A percentile compares a stretch with the other conserved stretches of the same genome.
phyloP scores from a whole-genome alignment of 2,888 invertebrate genomes.

The Acanthopleura granulata region DNA sequence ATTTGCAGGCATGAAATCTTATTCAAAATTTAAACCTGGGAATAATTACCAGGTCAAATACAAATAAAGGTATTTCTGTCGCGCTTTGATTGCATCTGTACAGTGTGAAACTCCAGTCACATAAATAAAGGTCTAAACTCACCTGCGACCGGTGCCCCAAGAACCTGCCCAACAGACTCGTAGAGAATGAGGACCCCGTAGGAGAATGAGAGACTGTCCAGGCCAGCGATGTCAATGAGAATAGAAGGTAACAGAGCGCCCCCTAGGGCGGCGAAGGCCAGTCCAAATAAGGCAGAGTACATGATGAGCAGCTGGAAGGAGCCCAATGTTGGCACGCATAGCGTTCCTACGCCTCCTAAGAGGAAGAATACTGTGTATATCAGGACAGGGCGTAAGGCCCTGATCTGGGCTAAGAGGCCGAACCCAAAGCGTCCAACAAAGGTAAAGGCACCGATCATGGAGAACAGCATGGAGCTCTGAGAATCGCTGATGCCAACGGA shows the following conservation, averaged over 20 bases:
- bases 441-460: constrained; percentile 19
- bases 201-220: constrained; percentile 21
- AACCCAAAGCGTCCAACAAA: constrained; percentile 4
- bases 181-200: constrained; percentile 19
- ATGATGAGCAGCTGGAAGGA: neutral
- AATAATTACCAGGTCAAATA: too few species aligned
- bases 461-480: constrained; percentile 2
- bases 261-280: constrained; percentile 17
- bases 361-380: constrained; percentile 10
- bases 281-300: constrained; percentile 17
- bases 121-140: neutral
- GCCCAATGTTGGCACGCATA: neutral
- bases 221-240: constrained; percentile 12
- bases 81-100: too few species aligned
- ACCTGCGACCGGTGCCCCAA: constrained; percentile 23
- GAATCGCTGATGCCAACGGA: neutral
- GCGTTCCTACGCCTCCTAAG: constrained; percentile 6
- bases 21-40: too few species aligned
- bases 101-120: too few species aligned
- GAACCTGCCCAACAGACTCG: constrained; percentile 18
- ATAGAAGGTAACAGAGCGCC: constrained; percentile 21
- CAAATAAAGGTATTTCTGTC: too few species aligned
- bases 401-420: constrained; percentile 10
- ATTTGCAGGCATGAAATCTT: too few species aligned
- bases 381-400: neutral